Base-by-base conservation (phyloP, 1,140 invertebrate genomes). In the Aricia agestis region DNA sequence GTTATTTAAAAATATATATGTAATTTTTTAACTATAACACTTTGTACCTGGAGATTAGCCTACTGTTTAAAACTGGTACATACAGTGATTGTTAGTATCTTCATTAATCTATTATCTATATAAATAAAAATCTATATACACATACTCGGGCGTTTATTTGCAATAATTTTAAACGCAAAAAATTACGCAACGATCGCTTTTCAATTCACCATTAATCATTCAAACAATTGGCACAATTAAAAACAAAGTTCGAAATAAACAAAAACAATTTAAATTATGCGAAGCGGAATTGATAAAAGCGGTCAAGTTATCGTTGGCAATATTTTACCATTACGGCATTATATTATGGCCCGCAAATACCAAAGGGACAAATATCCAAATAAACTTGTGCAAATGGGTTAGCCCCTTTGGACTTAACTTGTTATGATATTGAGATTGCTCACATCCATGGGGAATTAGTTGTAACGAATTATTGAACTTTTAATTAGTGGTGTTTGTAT, bases 361-460 rank as follows among this genome's bases (percentile, higher is more conserved):
- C 59, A 63, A 18, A 25, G 59, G 59, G 59, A 63, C 59, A 63
- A 63, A 63, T 63, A 63, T 63, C 7, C 17, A 63, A 63, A 63
- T 63, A 63, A 63, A 63, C 59, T 63, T 63, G 18, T 19, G 59
- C 59, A 63, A 63, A 63, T 63, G 59, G 17, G 59, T 63, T 63
- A 17, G 59, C 59, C 59, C 59, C 58, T 17, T 59, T 18, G 58
- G 58, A 59, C 58, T 59, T 63, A 63, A 63, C 59, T 63, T 63
- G 59, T 63, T 63, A 63, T 63, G 59, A 63, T 63, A 63, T 63
- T 63, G 59, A 19, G 59, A 63, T 63, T 63, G 59, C 59, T 63
- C 10, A 31, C 59, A 63, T 25, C 59, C 18, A 63, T 25, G 59
- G 59, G 59, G 59, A 63, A 18, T 63, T 18, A 63, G 17, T 7